phyloP scores from a whole-genome alignment of 2,113 vertebrate genomes.

The Phalacrocorax carbo region DNA sequence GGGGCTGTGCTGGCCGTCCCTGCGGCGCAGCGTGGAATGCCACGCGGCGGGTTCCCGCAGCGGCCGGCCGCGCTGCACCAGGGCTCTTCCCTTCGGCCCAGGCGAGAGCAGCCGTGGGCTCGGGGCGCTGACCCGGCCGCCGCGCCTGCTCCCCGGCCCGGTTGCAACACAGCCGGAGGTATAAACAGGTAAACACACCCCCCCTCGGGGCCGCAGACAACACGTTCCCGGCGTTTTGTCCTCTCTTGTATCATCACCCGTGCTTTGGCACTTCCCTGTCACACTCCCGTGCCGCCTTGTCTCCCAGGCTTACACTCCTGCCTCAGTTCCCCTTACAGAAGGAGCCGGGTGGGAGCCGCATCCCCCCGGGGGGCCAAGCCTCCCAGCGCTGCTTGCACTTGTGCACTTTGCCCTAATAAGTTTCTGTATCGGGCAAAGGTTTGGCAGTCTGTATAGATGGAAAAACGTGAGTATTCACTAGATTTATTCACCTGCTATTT shows the following conservation, averaged over 20 bases:
- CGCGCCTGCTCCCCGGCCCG: rapidly evolving
- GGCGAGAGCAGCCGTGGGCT: rapidly evolving
- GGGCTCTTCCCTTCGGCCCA: neutral
- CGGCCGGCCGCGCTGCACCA: rapidly evolving
- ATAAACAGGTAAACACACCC: neutral
- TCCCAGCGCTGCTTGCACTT: neutral
- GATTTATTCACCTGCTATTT: neutral
- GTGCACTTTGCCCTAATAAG: rapidly evolving
- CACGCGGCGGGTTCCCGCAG: neutral
- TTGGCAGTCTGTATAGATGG: neutral
- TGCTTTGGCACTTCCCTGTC: neutral
- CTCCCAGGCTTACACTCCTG: rapidly evolving
- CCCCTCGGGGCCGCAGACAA: neutral
- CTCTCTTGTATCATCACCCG: neutral
- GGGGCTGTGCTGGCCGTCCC: neutral
- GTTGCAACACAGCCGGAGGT: neutral
- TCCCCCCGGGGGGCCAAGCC: no score
- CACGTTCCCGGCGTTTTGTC: neutral
- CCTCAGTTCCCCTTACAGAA: neutral
- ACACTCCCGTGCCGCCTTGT: rapidly evolving
- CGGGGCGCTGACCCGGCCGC: neutral
- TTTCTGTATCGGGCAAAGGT: neutral
- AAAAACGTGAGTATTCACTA: rapidly evolving
- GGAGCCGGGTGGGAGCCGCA: neutral
- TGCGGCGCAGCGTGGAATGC: neutral